Evolutionary conservation across 1,140 invertebrate species (phyloP).

Genomic region (Drosophila nikananu): DNA sequence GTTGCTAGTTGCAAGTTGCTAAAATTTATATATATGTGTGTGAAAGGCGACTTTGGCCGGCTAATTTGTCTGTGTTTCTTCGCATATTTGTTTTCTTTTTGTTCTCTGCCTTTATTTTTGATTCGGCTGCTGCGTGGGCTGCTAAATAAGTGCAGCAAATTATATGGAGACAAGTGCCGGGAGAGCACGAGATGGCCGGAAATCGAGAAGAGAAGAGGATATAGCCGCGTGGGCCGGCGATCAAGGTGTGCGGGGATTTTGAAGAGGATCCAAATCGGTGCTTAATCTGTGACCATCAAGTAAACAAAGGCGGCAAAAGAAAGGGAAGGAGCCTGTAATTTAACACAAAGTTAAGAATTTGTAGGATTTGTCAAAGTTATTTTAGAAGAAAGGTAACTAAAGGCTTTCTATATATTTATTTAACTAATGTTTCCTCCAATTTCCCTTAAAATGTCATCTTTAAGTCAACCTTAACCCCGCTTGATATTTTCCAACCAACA

Average conservation of each 20-base stretch:
- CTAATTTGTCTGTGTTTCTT: constrained; percentile 65
- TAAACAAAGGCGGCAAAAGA: constrained; percentile 1
- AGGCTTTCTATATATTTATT: too few relatives aligned
- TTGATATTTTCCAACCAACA: background rate
- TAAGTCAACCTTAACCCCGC: too few relatives aligned
- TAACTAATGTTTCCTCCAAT: too few relatives aligned
- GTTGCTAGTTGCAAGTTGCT: constrained; percentile 35
- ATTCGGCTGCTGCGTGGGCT: constrained; percentile 59
- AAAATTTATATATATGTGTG: constrained; percentile 6
- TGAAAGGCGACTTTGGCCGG: constrained; percentile 48
- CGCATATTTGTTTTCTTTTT: constrained; percentile 33
- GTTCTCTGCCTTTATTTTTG: constrained; percentile 11
- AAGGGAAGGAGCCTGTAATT: constrained; percentile 3
- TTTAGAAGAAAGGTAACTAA: too few relatives aligned
- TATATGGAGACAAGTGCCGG: constrained; percentile 78
- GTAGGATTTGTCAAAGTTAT: too few relatives aligned
- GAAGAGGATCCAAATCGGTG: constrained; percentile 17
- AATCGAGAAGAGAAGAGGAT: constrained; percentile 57
- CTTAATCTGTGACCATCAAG: constrained; percentile 32
- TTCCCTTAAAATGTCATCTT: too few relatives aligned
- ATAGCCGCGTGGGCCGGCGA: constrained; percentile 54
- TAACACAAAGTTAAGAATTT: background rate
- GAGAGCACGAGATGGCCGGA: constrained; percentile 45
- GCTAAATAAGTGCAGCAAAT: constrained; percentile 81
- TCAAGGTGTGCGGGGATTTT: constrained; percentile 34